Base-by-base conservation (phyloP, 2,888 invertebrate genomes). In the Phyllotreta striolata region DNA sequence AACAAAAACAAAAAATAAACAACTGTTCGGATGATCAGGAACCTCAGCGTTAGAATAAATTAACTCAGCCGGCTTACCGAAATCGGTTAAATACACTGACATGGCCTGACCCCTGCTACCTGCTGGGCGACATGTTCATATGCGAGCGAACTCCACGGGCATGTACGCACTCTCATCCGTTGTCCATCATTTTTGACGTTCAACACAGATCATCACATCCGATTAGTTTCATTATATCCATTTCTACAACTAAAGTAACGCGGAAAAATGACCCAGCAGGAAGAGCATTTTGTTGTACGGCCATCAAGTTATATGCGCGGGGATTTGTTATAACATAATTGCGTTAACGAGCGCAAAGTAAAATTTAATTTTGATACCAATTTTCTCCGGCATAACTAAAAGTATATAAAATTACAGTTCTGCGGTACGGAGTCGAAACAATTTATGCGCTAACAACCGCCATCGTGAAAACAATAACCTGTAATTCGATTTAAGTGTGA, bases 111-210 rank as follows among this genome's bases (percentile, higher is more conserved):
- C 9, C 10, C 73, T 64, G 68, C 52, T 70, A 70, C 74, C 74
- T 68, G 73, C 73, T 73, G 74, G 57, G 74, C 69, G 67, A 64
- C 66, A 69, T 66, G 69, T 58, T 67, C 62, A 61, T 63, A 62
- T 66, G 68, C 64, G 61, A 65, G 69, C 66, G 63, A 71, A 72
- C 70, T 68, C 66, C 66, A 60, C 65, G 60, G 60, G 56, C 69
- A 66, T 72, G 72, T 73, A 71, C 73, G 70, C 70, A 68, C 66
- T 70, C 67, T 71, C 67, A 64, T 72, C 72, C 66, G 58, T 63
- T 62, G 71, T 72, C 72, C 67, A 69, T 66, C 70, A 73, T 67
- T 66, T 69, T 57, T 63, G 72, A 70, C 70, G 69, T 67, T 67
- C 67, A 61, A 68, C 71, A 68, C 67, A 66, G 70, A 70, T 71